These are phyloP conservation scores for Meandrusa payeni DNA, from an alignment of 2,888 invertebrate genomes.

Conservation along the genomic window DNA sequence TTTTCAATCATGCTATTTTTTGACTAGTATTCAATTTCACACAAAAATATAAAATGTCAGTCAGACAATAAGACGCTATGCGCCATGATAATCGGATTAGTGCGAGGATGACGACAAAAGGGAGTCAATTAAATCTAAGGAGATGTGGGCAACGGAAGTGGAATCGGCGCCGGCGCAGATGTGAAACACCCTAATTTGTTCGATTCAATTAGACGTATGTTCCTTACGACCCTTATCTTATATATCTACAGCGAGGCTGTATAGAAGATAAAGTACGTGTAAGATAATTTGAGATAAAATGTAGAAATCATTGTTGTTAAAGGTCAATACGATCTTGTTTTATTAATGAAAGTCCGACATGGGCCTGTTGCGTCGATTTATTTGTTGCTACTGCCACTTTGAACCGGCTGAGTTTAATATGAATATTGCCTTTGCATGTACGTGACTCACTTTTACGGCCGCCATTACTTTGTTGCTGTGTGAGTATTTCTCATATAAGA, in stretches of 20 bases:
- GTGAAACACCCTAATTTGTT: slow-evolving; percentile 26
- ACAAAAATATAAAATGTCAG: too few species aligned
- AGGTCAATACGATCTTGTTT: slow-evolving; percentile 8
- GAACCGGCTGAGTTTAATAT: slow-evolving; percentile 21
- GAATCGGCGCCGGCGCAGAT: slow-evolving; percentile 23
- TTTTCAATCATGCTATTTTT: too few species aligned
- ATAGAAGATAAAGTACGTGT: slow-evolving; percentile 12
- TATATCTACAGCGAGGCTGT: slow-evolving; percentile 8
- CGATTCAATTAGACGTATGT: slow-evolving; percentile 17
- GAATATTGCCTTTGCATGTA: slow-evolving; percentile 17
- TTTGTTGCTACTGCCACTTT: slow-evolving; percentile 14
- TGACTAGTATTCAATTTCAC: too few species aligned
- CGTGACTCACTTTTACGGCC: slow-evolving; percentile 17
- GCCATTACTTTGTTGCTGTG: slow-evolving; percentile 15
- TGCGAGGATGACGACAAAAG: slow-evolving; percentile 41
- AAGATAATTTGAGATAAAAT: slow-evolving; percentile 1
- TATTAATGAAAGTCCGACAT: slow-evolving; percentile 11
- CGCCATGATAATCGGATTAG: slow-evolving; percentile 42
- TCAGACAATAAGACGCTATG: too few species aligned
- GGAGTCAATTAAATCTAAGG: slow-evolving; percentile 35
- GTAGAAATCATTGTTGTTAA: slow-evolving; percentile 9
- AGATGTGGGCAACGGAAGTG: slow-evolving; percentile 46
- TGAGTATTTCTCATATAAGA: slow-evolving; percentile 14
- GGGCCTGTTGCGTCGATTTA: slow-evolving; percentile 9
- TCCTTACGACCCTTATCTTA: slow-evolving; percentile 15